These are phyloP conservation scores for Notolabrus celidotus DNA, from an alignment of 2,797 vertebrate genomes.

Conservation along the genomic window DNA sequence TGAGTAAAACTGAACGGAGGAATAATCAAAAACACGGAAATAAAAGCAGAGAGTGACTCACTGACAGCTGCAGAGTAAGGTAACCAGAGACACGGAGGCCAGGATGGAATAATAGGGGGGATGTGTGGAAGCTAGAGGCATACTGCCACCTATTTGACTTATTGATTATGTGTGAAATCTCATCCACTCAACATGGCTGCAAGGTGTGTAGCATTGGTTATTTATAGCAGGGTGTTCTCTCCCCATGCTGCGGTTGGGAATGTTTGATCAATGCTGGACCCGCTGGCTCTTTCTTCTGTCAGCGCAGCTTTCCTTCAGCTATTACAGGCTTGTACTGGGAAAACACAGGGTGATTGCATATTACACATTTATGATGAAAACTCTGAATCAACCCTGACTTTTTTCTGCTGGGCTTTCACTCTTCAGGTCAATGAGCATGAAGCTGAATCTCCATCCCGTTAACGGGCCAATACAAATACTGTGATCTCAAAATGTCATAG, in stretches of 20 bases:
- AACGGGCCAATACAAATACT: slow-evolving; percentile 23
- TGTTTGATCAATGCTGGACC: slow-evolving; percentile 53
- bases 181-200: slow-evolving; percentile 64
- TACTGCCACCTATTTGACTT: slow-evolving; percentile 65
- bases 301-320: slow-evolving; percentile 26
- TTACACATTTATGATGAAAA: slow-evolving; percentile 43
- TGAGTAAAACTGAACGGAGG: slow-evolving; percentile 11
- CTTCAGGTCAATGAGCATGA: slow-evolving; percentile 31
- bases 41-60: background rate
- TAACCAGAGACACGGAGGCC: slow-evolving; percentile 23
- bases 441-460: slow-evolving; percentile 22
- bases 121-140: slow-evolving; percentile 35
- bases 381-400: background rate
- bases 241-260: slow-evolving; percentile 37
- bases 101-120: slow-evolving; percentile 6
- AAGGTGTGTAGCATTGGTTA: slow-evolving; percentile 65
- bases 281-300: slow-evolving; percentile 25
- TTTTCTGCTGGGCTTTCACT: background rate
- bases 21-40: slow-evolving; percentile 3
- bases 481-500: slow-evolving; percentile 64
- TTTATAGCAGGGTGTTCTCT: slow-evolving; percentile 62
- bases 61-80: slow-evolving; percentile 20
- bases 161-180: slow-evolving; percentile 81
- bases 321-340: background rate
- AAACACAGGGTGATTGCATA: slow-evolving; percentile 27